These are phyloP conservation scores for Corythornis cristatus DNA, from an alignment of 2,113 vertebrate species.

Conservation along the genomic window DNA sequence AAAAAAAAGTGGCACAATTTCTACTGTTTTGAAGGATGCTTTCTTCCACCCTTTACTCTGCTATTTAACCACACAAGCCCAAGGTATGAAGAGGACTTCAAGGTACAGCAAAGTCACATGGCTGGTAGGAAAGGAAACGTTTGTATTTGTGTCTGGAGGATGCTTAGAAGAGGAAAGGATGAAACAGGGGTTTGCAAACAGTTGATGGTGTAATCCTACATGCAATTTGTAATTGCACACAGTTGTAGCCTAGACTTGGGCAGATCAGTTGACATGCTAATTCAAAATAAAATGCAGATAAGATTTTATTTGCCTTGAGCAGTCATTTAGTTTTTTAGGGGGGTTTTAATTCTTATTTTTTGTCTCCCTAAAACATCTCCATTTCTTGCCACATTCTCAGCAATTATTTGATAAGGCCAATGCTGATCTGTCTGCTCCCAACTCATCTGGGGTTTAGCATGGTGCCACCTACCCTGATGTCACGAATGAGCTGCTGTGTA, in stretches of 20 bases:
- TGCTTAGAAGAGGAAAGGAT: background rate
- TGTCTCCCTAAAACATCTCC: background rate
- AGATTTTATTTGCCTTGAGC: background rate
- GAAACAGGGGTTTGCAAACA: background rate
- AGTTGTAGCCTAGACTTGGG: background rate
- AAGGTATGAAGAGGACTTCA: background rate
- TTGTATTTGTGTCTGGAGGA: background rate
- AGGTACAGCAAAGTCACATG: background rate
- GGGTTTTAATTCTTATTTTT: background rate
- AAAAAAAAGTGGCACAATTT: background rate
- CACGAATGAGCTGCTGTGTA: slow-evolving; percentile 90
- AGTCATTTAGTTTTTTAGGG: background rate
- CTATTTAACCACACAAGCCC: background rate
- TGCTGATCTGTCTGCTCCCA: background rate
- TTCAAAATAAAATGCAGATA: background rate
- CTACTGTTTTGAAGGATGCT: background rate
- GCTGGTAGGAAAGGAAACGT: background rate
- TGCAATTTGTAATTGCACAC: background rate
- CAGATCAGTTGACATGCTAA: background rate
- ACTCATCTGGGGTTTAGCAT: accelerated
- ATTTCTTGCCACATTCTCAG: background rate
- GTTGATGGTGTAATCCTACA: background rate
- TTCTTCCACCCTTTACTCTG: background rate
- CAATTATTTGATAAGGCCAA: background rate
- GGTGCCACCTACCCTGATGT: slow-evolving; percentile 84